Evolutionary conservation across 2,113 vertebrate species (phyloP).

Genomic region (Nibea albiflora): DNA sequence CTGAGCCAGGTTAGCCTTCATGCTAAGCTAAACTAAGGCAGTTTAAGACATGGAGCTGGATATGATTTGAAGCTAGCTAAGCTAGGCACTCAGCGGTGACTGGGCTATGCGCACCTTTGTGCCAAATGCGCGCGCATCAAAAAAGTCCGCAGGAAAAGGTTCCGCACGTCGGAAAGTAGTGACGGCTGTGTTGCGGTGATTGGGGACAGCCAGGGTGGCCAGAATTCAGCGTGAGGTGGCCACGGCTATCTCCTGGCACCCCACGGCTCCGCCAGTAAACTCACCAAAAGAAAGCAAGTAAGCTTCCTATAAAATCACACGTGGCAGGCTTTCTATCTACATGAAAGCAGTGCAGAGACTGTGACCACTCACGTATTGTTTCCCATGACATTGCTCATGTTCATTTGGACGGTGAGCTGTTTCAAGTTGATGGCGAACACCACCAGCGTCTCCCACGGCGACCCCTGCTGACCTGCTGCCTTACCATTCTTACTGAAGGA

Average conservation of each 20-base stretch:
- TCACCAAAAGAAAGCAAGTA: not conserved
- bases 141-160: too few species aligned
- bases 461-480: constrained; percentile 91
- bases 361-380: constrained; percentile 93
- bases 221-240: too few species aligned
- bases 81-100: too few species aligned
- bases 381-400: constrained; percentile 99
- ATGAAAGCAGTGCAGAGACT: not conserved
- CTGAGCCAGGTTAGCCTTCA: not conserved
- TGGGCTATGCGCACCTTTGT: too few species aligned
- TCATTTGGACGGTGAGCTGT: constrained; percentile 98
- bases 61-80: too few species aligned
- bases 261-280: too few species aligned
- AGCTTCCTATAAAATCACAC: not conserved
- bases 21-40: not conserved
- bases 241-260: too few species aligned
- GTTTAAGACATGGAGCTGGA: too few species aligned
- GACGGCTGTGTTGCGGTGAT: too few species aligned
- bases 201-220: too few species aligned
- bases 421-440: constrained; percentile 99
- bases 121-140: too few species aligned
- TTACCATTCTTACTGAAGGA: constrained; percentile 91
- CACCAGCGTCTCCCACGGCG: constrained; percentile 97
- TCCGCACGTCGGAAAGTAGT: too few species aligned
- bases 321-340: not conserved